A percentile compares a stretch with the other conserved stretches of the same genome.
phyloP scores from a whole-genome alignment of 2,113 vertebrate genomes.

The Tretioscincus oriximinensis region DNA sequence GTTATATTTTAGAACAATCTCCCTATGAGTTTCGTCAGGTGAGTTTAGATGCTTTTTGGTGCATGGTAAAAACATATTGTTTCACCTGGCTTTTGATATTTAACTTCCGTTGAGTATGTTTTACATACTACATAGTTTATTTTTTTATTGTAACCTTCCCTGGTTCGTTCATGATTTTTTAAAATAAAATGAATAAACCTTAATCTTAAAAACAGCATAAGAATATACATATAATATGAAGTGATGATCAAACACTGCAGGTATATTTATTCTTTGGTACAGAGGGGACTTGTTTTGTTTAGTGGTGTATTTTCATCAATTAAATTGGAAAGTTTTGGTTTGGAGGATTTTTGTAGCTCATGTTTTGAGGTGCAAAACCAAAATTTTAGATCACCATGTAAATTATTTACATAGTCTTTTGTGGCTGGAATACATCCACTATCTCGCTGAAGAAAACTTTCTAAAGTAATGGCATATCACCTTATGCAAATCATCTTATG shows the following conservation, averaged over 20 bases:
- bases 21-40: too few relatives aligned
- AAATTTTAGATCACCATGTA: background rate
- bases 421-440: background rate
- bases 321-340: background rate
- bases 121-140: too few relatives aligned
- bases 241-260: background rate
- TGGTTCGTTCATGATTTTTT: too few relatives aligned
- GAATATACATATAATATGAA: background rate
- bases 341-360: background rate
- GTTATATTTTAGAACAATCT: too few relatives aligned
- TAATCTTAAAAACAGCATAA: background rate
- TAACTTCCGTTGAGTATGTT: too few relatives aligned
- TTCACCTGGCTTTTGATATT: too few relatives aligned
- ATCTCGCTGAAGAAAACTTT: background rate
- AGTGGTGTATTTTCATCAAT: background rate
- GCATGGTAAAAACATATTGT: too few relatives aligned
- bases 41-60: too few relatives aligned
- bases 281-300: background rate
- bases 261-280: background rate
- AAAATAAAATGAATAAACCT: too few relatives aligned
- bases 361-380: background rate
- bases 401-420: background rate
- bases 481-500: background rate
- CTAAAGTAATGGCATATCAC: background rate
- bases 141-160: too few relatives aligned